Conservation (phyloP, 2,888 invertebrate genomes). For the Auanema sp. region DNA sequence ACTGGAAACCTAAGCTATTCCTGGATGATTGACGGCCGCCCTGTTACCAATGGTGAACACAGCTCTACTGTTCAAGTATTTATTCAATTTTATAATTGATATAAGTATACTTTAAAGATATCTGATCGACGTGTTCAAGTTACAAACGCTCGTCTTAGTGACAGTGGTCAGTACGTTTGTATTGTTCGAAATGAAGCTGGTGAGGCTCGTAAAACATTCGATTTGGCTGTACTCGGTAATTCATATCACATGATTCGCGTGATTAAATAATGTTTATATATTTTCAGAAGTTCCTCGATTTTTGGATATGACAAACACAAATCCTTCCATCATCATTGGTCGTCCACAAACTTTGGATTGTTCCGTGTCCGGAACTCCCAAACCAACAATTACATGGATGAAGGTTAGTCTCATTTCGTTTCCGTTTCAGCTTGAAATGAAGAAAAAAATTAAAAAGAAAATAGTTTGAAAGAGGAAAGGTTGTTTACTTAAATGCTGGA, state of each 20-base stretch:
- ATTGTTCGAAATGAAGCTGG: slow-evolving; percentile 70
- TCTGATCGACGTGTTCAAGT: slow-evolving; percentile 50
- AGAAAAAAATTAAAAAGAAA: neutral
- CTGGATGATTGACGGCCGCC: slow-evolving; percentile 49
- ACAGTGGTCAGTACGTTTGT: slow-evolving; percentile 72
- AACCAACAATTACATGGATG: slow-evolving; percentile 69
- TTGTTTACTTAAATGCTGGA: slow-evolving; percentile 8
- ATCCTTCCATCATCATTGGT: slow-evolving; percentile 67
- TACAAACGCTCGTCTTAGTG: slow-evolving; percentile 58
- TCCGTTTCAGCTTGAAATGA: neutral
- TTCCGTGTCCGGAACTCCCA: slow-evolving; percentile 68
- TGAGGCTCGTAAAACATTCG: slow-evolving; percentile 68
- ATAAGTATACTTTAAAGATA: slow-evolving; percentile 18
- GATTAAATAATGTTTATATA: neutral
- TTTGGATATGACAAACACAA: slow-evolving; percentile 46
- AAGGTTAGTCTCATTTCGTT: slow-evolving; percentile 52
- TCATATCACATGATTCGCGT: slow-evolving; percentile 1
- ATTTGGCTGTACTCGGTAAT: slow-evolving; percentile 71
- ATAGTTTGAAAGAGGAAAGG: slow-evolving; percentile 1
- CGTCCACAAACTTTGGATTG: slow-evolving; percentile 70
- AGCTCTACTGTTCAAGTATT: slow-evolving; percentile 24
- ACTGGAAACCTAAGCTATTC: slow-evolving; percentile 42
- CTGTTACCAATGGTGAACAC: slow-evolving; percentile 25
- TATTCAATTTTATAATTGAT: neutral
- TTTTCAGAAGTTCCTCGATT: slow-evolving; percentile 66